Percentiles rank a stretch among this genome's conserved stretches.
Evolutionary conservation across 2,888 invertebrate genomes (phyloP).

Genomic region (Boloria euphrosyne): DNA sequence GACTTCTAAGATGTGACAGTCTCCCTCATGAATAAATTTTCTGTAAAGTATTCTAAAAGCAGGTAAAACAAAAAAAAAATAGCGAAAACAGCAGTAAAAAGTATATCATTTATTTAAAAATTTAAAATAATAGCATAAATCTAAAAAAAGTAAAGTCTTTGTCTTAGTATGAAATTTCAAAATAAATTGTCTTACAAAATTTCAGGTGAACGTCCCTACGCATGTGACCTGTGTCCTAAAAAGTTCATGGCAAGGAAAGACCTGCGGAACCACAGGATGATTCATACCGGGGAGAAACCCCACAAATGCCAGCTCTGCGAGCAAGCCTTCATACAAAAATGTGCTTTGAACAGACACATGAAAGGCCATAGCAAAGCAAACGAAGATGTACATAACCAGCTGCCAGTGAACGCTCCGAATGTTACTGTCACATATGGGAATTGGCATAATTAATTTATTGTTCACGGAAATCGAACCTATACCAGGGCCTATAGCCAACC

Average conservation of each 20-base stretch:
- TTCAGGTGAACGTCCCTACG: conserved; percentile 88
- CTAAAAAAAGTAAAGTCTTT: too few relatives aligned
- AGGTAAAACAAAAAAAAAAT: too few relatives aligned
- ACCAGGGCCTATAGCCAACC: too few relatives aligned
- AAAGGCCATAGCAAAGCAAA: conserved; percentile 73
- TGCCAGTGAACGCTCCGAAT: conserved; percentile 26
- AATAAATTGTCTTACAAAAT: background rate
- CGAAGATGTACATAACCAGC: conserved; percentile 33
- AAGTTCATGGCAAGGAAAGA: conserved; percentile 96
- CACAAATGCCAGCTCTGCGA: conserved; percentile 94
- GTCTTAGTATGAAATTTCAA: too few relatives aligned
- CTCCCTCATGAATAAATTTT: too few relatives aligned
- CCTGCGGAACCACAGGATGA: conserved; percentile 94
- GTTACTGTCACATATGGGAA: conserved; percentile 38
- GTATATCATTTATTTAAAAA: too few relatives aligned
- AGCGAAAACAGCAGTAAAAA: too few relatives aligned
- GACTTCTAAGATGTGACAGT: too few relatives aligned
- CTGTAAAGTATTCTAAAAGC: too few relatives aligned
- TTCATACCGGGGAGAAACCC: conserved; percentile 95
- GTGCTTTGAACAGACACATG: conserved; percentile 96
- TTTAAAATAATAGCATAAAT: too few relatives aligned
- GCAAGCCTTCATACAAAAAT: conserved; percentile 95
- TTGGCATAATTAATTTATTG: conserved; percentile 34
- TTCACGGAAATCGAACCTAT: too few relatives aligned
- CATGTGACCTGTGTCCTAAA: conserved; percentile 93